Conservation (phyloP, 1,140 invertebrate genomes). For the Carcinoscorpius rotundicauda region DNA sequence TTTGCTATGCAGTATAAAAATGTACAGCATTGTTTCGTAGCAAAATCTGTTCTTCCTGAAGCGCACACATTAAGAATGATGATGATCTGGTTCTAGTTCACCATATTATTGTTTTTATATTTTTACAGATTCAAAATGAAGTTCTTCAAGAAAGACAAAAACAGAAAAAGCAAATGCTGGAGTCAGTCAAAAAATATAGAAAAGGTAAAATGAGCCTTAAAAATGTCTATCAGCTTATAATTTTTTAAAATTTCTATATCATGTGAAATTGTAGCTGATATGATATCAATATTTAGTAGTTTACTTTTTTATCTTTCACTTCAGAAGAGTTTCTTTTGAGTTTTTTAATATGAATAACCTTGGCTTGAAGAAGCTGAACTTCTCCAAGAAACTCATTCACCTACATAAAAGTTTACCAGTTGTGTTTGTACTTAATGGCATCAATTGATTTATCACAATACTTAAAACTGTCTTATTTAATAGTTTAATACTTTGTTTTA, state of each 20-base stretch:
- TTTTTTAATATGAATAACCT: no score
- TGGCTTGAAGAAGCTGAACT: no score
- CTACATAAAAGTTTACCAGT: no score
- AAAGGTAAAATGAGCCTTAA: constrained; percentile 41
- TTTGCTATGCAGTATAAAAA: no score
- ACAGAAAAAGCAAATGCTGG: constrained; percentile 33
- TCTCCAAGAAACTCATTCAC: no score
- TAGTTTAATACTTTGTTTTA: no score
- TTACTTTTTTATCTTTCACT: no score
- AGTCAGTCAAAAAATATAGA: constrained; percentile 46
- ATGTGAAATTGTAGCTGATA: constrained; percentile 30
- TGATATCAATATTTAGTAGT: no score
- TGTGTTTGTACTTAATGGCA: no score
- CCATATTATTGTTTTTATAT: not conserved
- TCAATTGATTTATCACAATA: no score
- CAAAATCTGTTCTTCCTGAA: not conserved
- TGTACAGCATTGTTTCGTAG: not conserved
- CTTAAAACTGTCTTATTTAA: no score
- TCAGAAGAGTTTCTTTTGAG: no score
- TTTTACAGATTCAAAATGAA: constrained; percentile 52
- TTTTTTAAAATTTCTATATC: constrained; percentile 62
- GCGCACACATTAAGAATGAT: not conserved
- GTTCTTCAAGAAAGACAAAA: constrained; percentile 57
- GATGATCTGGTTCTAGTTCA: not conserved
- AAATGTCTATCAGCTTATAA: constrained; percentile 28